These are phyloP conservation scores for Bovichtus variegatus DNA, from an alignment of 2,797 vertebrate species.

Conservation along the genomic window DNA sequence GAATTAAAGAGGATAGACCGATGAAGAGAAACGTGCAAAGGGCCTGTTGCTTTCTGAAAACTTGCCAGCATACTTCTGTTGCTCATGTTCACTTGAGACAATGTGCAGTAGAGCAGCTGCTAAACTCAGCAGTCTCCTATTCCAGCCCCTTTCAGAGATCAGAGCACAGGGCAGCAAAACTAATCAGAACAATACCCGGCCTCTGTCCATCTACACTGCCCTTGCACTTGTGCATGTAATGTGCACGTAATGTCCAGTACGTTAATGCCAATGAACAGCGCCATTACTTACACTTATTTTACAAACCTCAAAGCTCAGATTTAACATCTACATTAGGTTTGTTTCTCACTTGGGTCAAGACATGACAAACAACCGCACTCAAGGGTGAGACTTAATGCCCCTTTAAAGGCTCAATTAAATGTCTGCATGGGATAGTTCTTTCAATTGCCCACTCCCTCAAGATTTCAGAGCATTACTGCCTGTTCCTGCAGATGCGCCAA, in stretches of 20 bases:
- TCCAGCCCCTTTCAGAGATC: constrained; percentile 18
- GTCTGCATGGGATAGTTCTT: constrained; percentile 19
- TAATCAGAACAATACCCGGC: constrained; percentile 15
- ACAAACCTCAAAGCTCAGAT: not conserved
- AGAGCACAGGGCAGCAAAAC: constrained; percentile 25
- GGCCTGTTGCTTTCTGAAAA: constrained; percentile 45
- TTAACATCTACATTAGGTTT: not conserved
- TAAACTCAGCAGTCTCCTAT: constrained; percentile 39
- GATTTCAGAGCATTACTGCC: constrained; percentile 47
- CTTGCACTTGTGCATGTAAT: no score
- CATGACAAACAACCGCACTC: constrained; percentile 14
- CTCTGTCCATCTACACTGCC: constrained; percentile 4
- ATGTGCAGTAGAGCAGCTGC: constrained; percentile 41
- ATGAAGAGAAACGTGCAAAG: constrained; percentile 17
- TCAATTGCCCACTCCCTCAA: constrained; percentile 24
- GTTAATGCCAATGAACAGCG: no score
- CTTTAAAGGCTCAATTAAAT: constrained; percentile 41
- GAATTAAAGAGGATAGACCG: not conserved
- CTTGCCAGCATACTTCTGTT: constrained; percentile 35
- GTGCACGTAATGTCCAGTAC: no score
- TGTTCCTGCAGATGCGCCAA: constrained; percentile 50
- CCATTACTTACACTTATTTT: not conserved
- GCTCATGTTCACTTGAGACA: constrained; percentile 51
- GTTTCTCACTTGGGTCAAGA: constrained; percentile 17
- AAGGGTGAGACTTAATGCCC: constrained; percentile 8